These are phyloP conservation scores for Micoletzkya japonica DNA, from an alignment of 2,888 invertebrate genomes.

Conservation along the genomic window DNA sequence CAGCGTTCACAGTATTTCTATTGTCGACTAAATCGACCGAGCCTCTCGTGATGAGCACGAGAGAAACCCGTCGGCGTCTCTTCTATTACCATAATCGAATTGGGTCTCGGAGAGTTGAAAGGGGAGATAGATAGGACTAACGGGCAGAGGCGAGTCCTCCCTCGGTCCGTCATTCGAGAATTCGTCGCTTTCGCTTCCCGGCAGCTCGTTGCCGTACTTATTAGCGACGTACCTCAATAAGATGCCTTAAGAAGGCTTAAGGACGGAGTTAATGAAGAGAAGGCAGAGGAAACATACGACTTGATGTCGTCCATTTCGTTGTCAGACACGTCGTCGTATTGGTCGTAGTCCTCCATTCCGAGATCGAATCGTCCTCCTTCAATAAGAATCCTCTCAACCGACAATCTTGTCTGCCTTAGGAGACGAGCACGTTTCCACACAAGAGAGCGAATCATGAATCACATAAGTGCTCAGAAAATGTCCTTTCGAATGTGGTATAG, in stretches of 20 bases:
- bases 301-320: constrained; percentile 28
- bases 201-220: neutral
- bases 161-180: constrained; percentile 17
- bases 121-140: too few relatives aligned
- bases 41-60: too few relatives aligned
- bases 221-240: constrained; percentile 20
- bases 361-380: constrained; percentile 32
- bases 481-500: too few relatives aligned
- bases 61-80: neutral
- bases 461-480: too few relatives aligned
- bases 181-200: constrained; percentile 20
- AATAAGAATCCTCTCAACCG: neutral
- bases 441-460: too few relatives aligned
- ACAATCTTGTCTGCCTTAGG: neutral
- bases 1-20: too few relatives aligned
- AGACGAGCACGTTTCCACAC: too few relatives aligned
- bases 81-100: neutral
- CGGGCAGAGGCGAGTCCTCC: constrained; percentile 13
- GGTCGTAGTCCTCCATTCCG: constrained; percentile 31
- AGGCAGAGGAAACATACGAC: neutral
- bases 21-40: too few relatives aligned
- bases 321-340: constrained; percentile 30
- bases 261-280: neutral
- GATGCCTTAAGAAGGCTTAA: neutral
- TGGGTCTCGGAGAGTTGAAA: too few relatives aligned